phyloP scores from a whole-genome alignment of 2,888 invertebrate genomes.

The Diarsia mendica region DNA sequence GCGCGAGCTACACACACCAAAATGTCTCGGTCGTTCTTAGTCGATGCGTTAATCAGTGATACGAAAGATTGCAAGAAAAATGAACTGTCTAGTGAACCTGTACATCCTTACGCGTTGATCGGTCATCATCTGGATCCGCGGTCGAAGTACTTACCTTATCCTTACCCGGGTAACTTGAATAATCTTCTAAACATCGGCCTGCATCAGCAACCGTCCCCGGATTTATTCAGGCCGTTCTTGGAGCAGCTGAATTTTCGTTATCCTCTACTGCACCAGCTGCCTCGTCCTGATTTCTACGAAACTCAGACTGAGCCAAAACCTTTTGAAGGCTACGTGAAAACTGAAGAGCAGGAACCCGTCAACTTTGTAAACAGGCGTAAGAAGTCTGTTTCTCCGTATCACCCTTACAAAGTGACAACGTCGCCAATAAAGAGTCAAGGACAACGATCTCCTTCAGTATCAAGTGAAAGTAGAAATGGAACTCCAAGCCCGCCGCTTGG shows the following conservation, averaged over 20 bases:
- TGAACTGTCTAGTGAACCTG: constrained; percentile 82
- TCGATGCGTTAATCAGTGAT: constrained; percentile 94
- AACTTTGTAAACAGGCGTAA: constrained; percentile 81
- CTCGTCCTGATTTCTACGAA: constrained; percentile 82
- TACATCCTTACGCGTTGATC: constrained; percentile 82
- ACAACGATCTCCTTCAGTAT: constrained; percentile 83
- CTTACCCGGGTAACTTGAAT: constrained; percentile 91
- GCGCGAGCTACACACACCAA: constrained; percentile 74
- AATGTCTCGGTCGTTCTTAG: constrained; percentile 95
- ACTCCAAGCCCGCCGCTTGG: constrained; percentile 90
- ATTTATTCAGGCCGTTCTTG: constrained; percentile 87
- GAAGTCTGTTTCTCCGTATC: constrained; percentile 86
- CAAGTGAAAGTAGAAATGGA: constrained; percentile 88
- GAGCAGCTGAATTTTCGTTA: constrained; percentile 86
- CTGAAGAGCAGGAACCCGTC: constrained; percentile 81
- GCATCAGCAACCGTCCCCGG: constrained; percentile 89
- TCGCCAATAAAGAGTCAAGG: constrained; percentile 86
- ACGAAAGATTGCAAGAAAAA: constrained; percentile 87
- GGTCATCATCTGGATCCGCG: constrained; percentile 80
- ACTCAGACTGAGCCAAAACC: constrained; percentile 74
- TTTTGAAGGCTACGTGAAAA: constrained; percentile 79
- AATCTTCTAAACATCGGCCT: constrained; percentile 92
- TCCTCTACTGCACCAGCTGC: constrained; percentile 84
- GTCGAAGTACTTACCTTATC: constrained; percentile 91
- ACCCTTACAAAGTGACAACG: constrained; percentile 83